Evolutionary conservation across 2,888 invertebrate genomes (phyloP), one percentile per base, ranked within the genome.

Genomic region (Pandemis cinnamomeana): DNA sequence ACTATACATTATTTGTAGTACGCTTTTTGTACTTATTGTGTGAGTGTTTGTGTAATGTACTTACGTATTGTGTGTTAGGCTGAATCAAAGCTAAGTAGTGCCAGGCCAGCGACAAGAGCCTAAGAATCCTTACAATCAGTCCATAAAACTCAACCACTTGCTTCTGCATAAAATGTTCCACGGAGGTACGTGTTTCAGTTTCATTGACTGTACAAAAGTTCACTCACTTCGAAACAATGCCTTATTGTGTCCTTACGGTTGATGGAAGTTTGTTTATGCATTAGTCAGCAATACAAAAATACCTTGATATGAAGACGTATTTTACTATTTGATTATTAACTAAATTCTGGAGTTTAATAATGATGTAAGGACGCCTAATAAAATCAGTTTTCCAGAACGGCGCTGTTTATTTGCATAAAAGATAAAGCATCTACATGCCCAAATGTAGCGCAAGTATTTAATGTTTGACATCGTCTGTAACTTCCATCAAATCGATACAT

Each of bases 21-120:
- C 86, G 88, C 88, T 87, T 87, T 84, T 88, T 89, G 91, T 91
- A 91, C 91, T 91, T 91, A 91, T 73, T 85, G 84, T 87, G 89
- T 86, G 88, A 79, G 82, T 84, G 83, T 79, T 74, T 84, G 83
- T 82, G 70, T 82, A 80, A 80, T 83, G 85, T 87, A 84, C 83
- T 84, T 87, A 85, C 81, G 80, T 83, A 81, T 67, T 62, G 51
- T 63, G 71, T 75, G 71, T 67, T 67, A 63, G 51, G 63, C 10
- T 46, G 53, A 15, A n/a, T 44, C 44, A 60, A 66, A 27, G 51
- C 48, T 15, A 74, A 27, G 4, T 46, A 20, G 69, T n/a, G 55
- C 44, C 41, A 42, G 42, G 42, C 51, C 63, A 15, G 36, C n/a
- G 7, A 15, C 53, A 15, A 7, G 15, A 55, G 7, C 53, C 8